Conservation (phyloP, 2,797 vertebrate genomes). For the Apogon talboti region DNA sequence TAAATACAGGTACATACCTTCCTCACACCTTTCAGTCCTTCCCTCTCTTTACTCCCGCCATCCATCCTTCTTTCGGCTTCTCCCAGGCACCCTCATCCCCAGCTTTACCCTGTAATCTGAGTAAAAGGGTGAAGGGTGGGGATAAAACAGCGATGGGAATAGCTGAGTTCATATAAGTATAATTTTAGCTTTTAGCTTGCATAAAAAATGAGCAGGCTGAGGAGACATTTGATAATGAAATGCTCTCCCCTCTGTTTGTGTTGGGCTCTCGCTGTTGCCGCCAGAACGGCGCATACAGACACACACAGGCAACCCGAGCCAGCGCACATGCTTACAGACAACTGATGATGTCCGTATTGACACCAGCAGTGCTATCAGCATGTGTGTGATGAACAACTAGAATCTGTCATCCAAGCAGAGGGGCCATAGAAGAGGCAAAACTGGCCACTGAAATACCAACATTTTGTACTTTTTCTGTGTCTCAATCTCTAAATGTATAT, state of each 20-base stretch:
- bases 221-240: slow-evolving; percentile 56
- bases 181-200: slow-evolving; percentile 26
- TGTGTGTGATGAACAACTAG: slow-evolving; percentile 23
- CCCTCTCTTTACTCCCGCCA: slow-evolving; percentile 19
- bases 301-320: background rate
- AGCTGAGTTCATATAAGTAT: slow-evolving; percentile 42
- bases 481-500: background rate
- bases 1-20: slow-evolving; percentile 60
- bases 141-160: slow-evolving; percentile 10
- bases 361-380: slow-evolving; percentile 27
- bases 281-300: slow-evolving; percentile 1
- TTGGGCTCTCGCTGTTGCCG: slow-evolving; percentile 21
- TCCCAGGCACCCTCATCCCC: slow-evolving; percentile 18
- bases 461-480: background rate
- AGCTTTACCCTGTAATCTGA: slow-evolving; percentile 34
- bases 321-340: background rate
- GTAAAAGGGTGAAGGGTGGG: slow-evolving; percentile 6
- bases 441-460: slow-evolving; percentile 2
- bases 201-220: slow-evolving; percentile 31
- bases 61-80: slow-evolving; percentile 4
- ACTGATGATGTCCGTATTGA: slow-evolving; percentile 28
- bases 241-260: slow-evolving; percentile 36
- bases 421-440: slow-evolving; percentile 2
- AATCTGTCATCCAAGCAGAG: slow-evolving; percentile 15
- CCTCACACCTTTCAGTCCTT: slow-evolving; percentile 30